Percentiles rank a stretch among this genome's conserved stretches.
Evolutionary conservation across 2,888 invertebrate genomes (phyloP).

Genomic region (Megamerina dolium): DNA sequence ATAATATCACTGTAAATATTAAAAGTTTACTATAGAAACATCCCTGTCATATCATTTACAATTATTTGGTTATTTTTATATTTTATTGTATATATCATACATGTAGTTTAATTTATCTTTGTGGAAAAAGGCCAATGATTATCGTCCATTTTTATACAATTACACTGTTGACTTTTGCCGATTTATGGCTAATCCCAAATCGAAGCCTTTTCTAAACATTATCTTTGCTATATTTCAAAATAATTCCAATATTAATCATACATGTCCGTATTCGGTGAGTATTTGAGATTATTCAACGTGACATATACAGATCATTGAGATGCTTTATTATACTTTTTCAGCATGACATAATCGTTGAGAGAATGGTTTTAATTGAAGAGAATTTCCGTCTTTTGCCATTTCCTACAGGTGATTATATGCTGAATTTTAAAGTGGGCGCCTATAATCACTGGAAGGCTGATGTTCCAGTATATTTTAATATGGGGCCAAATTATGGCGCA

Average conservation of each 20-base stretch:
- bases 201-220: too few relatives aligned
- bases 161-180: constrained; percentile 5
- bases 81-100: not conserved
- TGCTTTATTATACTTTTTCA: too few relatives aligned
- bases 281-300: too few relatives aligned
- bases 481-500: too few relatives aligned
- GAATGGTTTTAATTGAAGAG: constrained; percentile 18
- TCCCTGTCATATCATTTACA: too few relatives aligned
- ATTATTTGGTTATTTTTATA: too few relatives aligned
- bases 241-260: constrained; percentile 8
- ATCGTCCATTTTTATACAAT: constrained; percentile 9
- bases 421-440: constrained; percentile 1
- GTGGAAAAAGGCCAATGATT: constrained; percentile 3
- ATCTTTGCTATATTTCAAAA: too few relatives aligned
- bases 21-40: too few relatives aligned
- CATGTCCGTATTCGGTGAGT: constrained; percentile 4
- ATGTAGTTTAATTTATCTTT: not conserved
- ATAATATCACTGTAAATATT: constrained; percentile 4
- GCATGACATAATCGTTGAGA: constrained; percentile 7
- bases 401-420: constrained; percentile 8
- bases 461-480: too few relatives aligned
- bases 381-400: constrained; percentile 18
- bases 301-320: too few relatives aligned
- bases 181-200: too few relatives aligned
- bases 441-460: constrained; percentile 3